phyloP scores from a whole-genome alignment of 2,113 vertebrate genomes.

The Halichoerus grypus region DNA sequence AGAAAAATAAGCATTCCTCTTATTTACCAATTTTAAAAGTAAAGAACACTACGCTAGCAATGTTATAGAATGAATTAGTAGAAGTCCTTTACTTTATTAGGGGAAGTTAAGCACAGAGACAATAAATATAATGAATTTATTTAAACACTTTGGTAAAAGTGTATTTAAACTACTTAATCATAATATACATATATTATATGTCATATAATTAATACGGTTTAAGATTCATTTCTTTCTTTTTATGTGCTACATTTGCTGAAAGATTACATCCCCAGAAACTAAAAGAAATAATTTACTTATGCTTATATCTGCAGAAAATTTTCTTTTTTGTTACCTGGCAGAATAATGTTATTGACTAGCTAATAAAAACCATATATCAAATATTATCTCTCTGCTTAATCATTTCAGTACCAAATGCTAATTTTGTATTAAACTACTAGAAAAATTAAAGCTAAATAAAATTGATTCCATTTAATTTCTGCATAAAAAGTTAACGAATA shows the following conservation, averaged over 20 bases:
- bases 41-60: not conserved
- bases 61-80: not conserved
- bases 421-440: not conserved
- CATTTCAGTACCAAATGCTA: slow-evolving; percentile 37
- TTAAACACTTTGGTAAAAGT: not conserved
- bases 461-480: not conserved
- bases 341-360: not conserved
- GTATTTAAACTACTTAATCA: slow-evolving; percentile 38
- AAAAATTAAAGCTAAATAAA: slow-evolving; percentile 50
- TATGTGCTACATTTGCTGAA: not conserved
- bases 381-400: not conserved
- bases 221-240: slow-evolving; percentile 34
- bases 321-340: slow-evolving; percentile 17
- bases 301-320: not conserved
- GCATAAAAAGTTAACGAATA: not conserved
- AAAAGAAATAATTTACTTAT: slow-evolving; percentile 30
- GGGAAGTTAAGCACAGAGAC: not conserved
- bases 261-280: not conserved
- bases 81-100: not conserved
- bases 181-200: not conserved
- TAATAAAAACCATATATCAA: not conserved
- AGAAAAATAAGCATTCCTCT: not conserved
- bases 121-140: not conserved
- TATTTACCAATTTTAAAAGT: not conserved
- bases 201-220: not conserved